Evolutionary conservation across 2,888 invertebrate species (phyloP).

Genomic region (Drosophila pseudotakahashii): DNA sequence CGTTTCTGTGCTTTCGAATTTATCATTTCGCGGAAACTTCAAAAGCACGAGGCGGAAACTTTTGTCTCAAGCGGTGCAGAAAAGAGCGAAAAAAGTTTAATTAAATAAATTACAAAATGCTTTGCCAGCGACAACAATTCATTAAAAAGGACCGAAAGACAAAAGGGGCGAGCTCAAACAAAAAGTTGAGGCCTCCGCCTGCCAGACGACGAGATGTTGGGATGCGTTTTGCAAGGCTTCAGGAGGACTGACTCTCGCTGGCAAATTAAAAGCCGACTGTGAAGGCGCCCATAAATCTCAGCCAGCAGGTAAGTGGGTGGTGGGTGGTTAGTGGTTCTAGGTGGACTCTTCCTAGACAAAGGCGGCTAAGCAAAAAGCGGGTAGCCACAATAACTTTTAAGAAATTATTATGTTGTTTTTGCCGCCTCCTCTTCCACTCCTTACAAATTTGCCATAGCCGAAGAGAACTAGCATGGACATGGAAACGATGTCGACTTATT

Average conservation of each 20-base stretch:
- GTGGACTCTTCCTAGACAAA: slow-evolving; percentile 50
- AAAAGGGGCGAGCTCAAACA: slow-evolving; percentile 50
- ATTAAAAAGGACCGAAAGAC: slow-evolving; percentile 42
- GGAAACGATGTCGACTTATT: slow-evolving; percentile 52
- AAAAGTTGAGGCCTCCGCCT: slow-evolving; percentile 62
- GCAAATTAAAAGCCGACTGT: slow-evolving; percentile 78
- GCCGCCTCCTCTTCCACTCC: slow-evolving; percentile 5
- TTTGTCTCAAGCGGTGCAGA: slow-evolving; percentile 49
- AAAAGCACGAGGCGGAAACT: slow-evolving; percentile 58
- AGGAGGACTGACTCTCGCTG: slow-evolving; percentile 50
- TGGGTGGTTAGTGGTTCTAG: slow-evolving; percentile 8
- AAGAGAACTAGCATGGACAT: slow-evolving; percentile 38
- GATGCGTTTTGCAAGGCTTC: slow-evolving; percentile 60
- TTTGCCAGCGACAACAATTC: slow-evolving; percentile 65
- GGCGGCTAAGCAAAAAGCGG: slow-evolving; percentile 45
- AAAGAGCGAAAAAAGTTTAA: slow-evolving; percentile 67
- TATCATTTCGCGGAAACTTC: slow-evolving; percentile 58
- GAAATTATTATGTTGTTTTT: slow-evolving; percentile 53
- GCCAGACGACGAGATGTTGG: slow-evolving; percentile 51
- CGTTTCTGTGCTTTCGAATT: slow-evolving; percentile 54
- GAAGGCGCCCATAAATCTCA: slow-evolving; percentile 76
- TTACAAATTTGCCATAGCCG: slow-evolving; percentile 17
- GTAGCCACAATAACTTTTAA: slow-evolving; percentile 58
- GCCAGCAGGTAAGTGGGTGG: slow-evolving; percentile 47
- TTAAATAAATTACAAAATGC: slow-evolving; percentile 80